phyloP scores from a whole-genome alignment of 2,888 invertebrate genomes.

The Mechanitis mazaeus region DNA sequence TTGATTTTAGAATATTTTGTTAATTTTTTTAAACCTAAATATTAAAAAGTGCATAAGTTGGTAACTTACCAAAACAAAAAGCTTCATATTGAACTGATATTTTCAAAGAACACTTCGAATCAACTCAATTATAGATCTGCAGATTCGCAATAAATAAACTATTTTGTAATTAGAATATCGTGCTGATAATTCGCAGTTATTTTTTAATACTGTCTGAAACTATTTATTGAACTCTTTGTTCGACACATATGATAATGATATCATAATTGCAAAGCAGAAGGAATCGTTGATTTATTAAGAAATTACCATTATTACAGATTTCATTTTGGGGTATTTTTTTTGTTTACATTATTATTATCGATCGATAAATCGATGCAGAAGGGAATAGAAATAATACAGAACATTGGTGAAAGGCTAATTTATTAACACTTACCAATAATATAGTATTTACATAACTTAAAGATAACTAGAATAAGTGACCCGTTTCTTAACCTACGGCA shows the following conservation, averaged over 20 bases:
- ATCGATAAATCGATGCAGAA: too few relatives aligned
- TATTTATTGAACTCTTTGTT: slow-evolving; percentile 12
- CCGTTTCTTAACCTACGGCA: slow-evolving; percentile 35
- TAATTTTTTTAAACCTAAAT: not conserved
- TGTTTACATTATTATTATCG: too few relatives aligned
- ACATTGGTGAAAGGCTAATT: slow-evolving; percentile 45
- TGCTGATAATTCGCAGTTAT: slow-evolving; percentile 8
- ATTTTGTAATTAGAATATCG: slow-evolving; percentile 11
- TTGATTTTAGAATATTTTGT: too few relatives aligned
- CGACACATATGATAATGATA: not conserved
- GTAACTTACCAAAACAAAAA: slow-evolving; percentile 23
- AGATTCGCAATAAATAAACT: slow-evolving; percentile 13
- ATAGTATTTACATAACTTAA: slow-evolving; percentile 46
- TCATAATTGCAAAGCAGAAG: not conserved
- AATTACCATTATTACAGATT: too few relatives aligned
- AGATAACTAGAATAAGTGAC: slow-evolving; percentile 43
- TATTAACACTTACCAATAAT: slow-evolving; percentile 53
- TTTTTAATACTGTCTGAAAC: slow-evolving; percentile 3
- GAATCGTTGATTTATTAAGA: too few relatives aligned
- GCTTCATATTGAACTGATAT: slow-evolving; percentile 18
- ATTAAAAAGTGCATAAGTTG: not conserved
- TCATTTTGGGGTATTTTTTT: too few relatives aligned
- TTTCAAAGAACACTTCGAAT: not conserved
- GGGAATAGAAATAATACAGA: slow-evolving; percentile 30
- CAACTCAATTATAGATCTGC: not conserved